Conservation (phyloP, 2,113 vertebrate genomes). For the Ornithorhynchus anatinus region DNA sequence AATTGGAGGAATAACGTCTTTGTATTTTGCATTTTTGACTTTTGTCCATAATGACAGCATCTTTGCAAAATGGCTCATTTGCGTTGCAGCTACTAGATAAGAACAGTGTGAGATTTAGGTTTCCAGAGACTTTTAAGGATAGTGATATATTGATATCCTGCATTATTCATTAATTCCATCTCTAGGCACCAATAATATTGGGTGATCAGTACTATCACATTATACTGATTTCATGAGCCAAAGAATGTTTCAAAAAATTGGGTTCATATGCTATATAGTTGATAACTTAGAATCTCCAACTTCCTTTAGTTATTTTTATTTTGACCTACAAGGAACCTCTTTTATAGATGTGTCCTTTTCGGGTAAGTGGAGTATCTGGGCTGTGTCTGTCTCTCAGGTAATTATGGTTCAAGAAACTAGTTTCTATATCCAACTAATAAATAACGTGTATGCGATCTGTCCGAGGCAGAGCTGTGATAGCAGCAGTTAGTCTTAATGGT, state of each 20-base stretch:
- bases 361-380: not conserved
- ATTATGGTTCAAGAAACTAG: constrained; percentile 19
- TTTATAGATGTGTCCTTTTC: constrained; percentile 30
- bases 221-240: not conserved
- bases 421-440: constrained; percentile 1
- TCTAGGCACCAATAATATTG: constrained; percentile 19
- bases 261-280: constrained; percentile 4
- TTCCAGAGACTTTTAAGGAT: constrained; percentile 78
- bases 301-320: constrained; percentile 46
- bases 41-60: not conserved
- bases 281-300: constrained; percentile 14
- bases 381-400: constrained; percentile 20
- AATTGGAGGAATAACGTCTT: too few relatives aligned
- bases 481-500: constrained; percentile 1
- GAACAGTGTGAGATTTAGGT: constrained; percentile 71
- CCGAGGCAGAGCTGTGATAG: constrained; percentile 8
- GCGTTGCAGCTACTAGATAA: constrained; percentile 70
- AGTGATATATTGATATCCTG: constrained; percentile 82
- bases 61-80: constrained; percentile 54
- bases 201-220: constrained; percentile 26
- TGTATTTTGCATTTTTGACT: not conserved
- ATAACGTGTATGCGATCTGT: constrained; percentile 15
- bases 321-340: constrained; percentile 39
- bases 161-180: constrained; percentile 71
- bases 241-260: constrained; percentile 21